phyloP scores from a whole-genome alignment of 2,797 vertebrate genomes.

The Helostoma temminkii region DNA sequence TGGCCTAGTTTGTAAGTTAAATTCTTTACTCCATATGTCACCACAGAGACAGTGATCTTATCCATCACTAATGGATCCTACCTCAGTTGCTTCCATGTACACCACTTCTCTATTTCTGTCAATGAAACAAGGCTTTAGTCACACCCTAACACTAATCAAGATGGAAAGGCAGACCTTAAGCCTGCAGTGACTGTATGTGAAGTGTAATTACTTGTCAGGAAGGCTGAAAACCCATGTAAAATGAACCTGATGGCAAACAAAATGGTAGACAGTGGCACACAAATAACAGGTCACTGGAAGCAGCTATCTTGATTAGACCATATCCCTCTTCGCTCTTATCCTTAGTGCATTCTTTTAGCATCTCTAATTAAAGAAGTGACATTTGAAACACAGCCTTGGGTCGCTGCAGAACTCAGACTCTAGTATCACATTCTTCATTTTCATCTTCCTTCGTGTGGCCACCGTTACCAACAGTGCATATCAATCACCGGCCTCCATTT shows the following conservation, averaged over 20 bases:
- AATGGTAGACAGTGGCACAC: neutral
- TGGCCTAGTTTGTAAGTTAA: too few relatives aligned
- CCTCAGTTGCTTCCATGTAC: too few relatives aligned
- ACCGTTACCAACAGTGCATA: neutral
- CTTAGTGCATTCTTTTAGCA: slow-evolving; percentile 2
- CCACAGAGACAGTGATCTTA: too few relatives aligned
- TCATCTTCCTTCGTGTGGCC: neutral
- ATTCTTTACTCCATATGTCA: too few relatives aligned
- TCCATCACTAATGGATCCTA: too few relatives aligned
- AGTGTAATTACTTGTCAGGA: neutral
- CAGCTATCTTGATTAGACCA: slow-evolving; percentile 14
- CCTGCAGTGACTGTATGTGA: neutral
- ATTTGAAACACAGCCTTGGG: slow-evolving; percentile 42
- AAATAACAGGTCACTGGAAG: neutral
- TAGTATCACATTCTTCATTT: neutral
- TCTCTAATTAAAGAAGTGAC: slow-evolving; percentile 52
- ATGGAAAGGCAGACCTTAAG: neutral
- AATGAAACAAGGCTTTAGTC: neutral
- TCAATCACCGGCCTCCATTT: slow-evolving; percentile 14
- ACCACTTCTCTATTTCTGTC: too few relatives aligned
- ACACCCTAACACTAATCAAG: neutral
- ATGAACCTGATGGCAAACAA: neutral
- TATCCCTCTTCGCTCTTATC: neutral
- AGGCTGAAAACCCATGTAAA: neutral
- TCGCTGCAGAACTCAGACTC: neutral